Evolutionary conservation across 1,140 invertebrate species (phyloP).

Genomic region (Limonius californicus): DNA sequence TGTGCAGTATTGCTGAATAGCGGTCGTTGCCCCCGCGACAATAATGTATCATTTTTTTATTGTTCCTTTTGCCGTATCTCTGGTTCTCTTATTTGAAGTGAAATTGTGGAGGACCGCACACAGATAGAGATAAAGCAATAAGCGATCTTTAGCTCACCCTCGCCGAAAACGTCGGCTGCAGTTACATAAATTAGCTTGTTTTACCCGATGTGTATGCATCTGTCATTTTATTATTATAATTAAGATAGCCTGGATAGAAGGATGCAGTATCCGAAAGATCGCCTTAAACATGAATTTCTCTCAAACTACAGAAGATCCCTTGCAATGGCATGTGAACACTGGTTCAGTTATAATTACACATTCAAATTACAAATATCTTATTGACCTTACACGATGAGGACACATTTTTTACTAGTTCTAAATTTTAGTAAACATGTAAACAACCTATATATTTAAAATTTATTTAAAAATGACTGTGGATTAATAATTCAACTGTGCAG

Average conservation of each 20-base stretch:
- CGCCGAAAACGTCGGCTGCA: not conserved
- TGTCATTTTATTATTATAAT: not conserved
- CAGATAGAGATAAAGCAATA: no score
- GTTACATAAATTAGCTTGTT: not conserved
- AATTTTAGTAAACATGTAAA: no score
- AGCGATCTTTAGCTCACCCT: not conserved
- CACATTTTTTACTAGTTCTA: no score
- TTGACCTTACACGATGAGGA: no score
- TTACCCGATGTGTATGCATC: not conserved
- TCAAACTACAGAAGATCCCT: no score
- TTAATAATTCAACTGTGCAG: no score
- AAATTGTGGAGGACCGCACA: not conserved
- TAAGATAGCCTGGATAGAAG: not conserved
- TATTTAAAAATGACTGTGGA: no score
- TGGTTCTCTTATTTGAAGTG: not conserved
- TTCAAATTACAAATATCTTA: no score
- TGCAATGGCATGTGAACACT: no score
- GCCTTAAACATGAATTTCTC: not conserved
- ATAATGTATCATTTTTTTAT: not conserved
- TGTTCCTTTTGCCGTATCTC: not conserved
- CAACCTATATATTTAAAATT: no score
- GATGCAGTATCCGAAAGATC: not conserved
- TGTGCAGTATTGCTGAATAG: conserved; percentile 14
- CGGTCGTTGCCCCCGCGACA: conserved; percentile 3
- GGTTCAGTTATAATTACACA: no score